phyloP scores from a whole-genome alignment of 2,888 invertebrate genomes.

The Spisula subtruncata region DNA sequence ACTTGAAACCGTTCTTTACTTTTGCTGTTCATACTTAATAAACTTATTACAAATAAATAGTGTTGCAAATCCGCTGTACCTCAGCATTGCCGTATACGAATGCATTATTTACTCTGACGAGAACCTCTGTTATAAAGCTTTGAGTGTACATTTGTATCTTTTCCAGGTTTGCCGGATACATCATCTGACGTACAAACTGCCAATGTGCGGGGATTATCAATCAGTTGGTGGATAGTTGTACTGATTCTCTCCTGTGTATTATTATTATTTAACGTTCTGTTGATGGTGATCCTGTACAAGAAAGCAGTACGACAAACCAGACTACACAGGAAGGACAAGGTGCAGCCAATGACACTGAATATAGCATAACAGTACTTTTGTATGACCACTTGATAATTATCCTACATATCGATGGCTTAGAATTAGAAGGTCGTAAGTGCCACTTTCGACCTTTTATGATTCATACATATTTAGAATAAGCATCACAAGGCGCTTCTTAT shows the following conservation, averaged over 20 bases:
- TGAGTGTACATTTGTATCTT: not conserved
- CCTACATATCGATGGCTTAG: too few species aligned
- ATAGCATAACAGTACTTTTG: not conserved
- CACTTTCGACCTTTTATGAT: too few species aligned
- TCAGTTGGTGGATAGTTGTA: conserved; percentile 30
- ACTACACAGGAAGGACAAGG: not conserved
- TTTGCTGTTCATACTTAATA: too few species aligned
- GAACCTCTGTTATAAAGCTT: not conserved
- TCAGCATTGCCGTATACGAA: not conserved
- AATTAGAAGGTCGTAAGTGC: too few species aligned
- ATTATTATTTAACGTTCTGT: not conserved
- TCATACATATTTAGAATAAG: too few species aligned
- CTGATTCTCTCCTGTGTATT: not conserved
- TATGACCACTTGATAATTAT: too few species aligned
- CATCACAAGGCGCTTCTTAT: too few species aligned
- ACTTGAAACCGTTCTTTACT: too few species aligned
- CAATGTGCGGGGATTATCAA: conserved; percentile 15
- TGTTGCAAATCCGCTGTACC: not conserved
- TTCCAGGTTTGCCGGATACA: not conserved
- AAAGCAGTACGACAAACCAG: not conserved
- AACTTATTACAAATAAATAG: too few species aligned
- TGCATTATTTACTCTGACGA: not conserved
- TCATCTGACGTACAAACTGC: not conserved
- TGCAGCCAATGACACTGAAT: not conserved
- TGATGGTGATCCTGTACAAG: conserved; percentile 22